Evolutionary conservation across 2,888 invertebrate species (phyloP).

Genomic region (Sabellastarte sp.): DNA sequence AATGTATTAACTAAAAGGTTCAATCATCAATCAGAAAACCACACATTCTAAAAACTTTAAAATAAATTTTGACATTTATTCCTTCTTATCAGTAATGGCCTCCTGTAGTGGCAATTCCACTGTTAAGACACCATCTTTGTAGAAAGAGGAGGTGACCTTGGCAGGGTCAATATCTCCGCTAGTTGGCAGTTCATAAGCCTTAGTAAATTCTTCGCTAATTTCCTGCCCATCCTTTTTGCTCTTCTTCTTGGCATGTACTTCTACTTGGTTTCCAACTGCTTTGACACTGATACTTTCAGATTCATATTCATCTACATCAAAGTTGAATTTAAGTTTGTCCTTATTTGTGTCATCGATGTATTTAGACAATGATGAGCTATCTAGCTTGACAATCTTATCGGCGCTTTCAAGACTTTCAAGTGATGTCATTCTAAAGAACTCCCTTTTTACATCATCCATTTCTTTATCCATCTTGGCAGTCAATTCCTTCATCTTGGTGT

Average conservation of each 20-base stretch:
- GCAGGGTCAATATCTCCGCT: slow-evolving; percentile 15
- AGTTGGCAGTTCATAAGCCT: slow-evolving; percentile 27
- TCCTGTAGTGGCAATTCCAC: slow-evolving; percentile 20
- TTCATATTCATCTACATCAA: slow-evolving; percentile 25
- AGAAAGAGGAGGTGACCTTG: slow-evolving; percentile 26
- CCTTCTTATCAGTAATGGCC: not conserved
- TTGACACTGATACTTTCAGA: slow-evolving; percentile 23
- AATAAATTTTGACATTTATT: too few relatives aligned
- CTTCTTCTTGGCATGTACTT: slow-evolving; percentile 24
- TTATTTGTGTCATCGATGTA: slow-evolving; percentile 12
- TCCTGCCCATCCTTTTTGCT: slow-evolving; percentile 20
- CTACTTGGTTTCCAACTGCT: slow-evolving; percentile 28
- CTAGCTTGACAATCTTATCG: slow-evolving; percentile 12
- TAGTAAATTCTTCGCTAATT: slow-evolving; percentile 23
- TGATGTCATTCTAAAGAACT: slow-evolving; percentile 7
- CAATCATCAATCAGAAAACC: too few relatives aligned
- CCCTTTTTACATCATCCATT: slow-evolving; percentile 1
- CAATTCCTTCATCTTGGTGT: slow-evolving; percentile 16
- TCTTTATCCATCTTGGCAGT: slow-evolving; percentile 10
- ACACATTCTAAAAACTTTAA: too few relatives aligned
- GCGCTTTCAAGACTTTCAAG: not conserved
- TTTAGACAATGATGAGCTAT: slow-evolving; percentile 10
- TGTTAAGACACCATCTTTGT: slow-evolving; percentile 30
- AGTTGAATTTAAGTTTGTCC: slow-evolving; percentile 20
- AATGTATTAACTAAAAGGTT: too few relatives aligned